Conservation (phyloP, 2,888 invertebrate genomes). For the Julus scanicus region DNA sequence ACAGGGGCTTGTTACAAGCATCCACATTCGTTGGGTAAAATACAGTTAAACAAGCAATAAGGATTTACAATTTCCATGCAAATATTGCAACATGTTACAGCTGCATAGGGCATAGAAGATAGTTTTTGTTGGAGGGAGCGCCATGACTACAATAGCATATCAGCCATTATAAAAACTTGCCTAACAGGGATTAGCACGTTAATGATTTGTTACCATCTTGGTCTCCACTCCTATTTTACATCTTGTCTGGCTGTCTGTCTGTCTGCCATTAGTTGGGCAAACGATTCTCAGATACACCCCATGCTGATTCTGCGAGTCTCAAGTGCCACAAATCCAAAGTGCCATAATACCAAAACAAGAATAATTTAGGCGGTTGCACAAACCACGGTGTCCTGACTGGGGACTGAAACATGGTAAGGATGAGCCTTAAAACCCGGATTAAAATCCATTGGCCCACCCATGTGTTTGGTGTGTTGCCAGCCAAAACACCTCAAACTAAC, state of each 20-base stretch:
- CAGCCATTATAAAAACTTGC: not conserved
- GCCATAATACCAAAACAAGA: not conserved
- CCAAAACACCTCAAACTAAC: not conserved
- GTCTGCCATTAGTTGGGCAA: not conserved
- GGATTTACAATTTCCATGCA: no score
- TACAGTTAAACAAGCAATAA: no score
- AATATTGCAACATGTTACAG: no score
- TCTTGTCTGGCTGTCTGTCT: constrained; percentile 4
- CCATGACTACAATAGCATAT: not conserved
- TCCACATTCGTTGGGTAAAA: no score
- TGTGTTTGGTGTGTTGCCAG: not conserved
- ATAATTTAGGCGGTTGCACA: not conserved
- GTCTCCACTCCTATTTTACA: constrained; percentile 6
- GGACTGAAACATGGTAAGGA: not conserved
- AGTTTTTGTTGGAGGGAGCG: not conserved
- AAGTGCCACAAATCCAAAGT: not conserved
- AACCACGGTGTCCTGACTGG: not conserved
- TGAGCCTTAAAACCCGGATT: not conserved
- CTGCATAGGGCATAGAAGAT: no score
- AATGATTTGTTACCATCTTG: constrained; percentile 15
- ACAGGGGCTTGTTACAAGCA: no score
- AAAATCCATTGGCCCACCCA: constrained; percentile 9
- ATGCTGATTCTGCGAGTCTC: not conserved
- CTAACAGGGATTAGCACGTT: not conserved
- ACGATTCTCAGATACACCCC: constrained; percentile 16